A percentile compares a stretch with the other conserved stretches of the same genome.
Evolutionary conservation across 1,140 invertebrate species (phyloP).

Genomic region (Sesamia nonagrioides): DNA sequence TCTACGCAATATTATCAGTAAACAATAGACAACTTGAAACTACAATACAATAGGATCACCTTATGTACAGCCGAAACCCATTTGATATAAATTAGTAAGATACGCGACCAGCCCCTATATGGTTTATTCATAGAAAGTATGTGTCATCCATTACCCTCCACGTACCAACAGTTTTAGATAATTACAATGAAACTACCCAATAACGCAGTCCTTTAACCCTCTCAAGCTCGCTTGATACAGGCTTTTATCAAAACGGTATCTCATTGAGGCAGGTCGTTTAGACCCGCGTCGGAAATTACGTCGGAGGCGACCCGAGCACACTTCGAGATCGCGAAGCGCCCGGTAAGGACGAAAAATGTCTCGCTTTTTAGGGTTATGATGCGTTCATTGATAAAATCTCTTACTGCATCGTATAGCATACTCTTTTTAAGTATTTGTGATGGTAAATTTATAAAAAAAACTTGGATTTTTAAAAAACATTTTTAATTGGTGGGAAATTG

Average conservation of each 20-base stretch:
- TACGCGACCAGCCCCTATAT: not conserved
- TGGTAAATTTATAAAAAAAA: not conserved
- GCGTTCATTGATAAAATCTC: constrained; percentile 19
- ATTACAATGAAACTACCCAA: constrained; percentile 50
- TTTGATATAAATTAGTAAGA: constrained; percentile 26
- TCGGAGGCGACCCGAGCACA: constrained; percentile 45
- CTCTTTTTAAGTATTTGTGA: not conserved
- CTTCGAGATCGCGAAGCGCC: constrained; percentile 8
- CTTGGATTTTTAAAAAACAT: too few relatives aligned
- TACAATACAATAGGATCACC: constrained; percentile 3
- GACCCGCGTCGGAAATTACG: constrained; percentile 58
- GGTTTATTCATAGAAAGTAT: constrained; percentile 8
- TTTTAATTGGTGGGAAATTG: too few relatives aligned
- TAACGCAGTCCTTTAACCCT: constrained; percentile 51
- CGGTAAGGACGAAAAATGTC: constrained; percentile 50
- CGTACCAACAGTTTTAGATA: constrained; percentile 33
- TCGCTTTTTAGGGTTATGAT: constrained; percentile 52
- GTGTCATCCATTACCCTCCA: constrained; percentile 18
- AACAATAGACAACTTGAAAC: not conserved
- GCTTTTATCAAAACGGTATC: constrained; percentile 60
- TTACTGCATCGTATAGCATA: not conserved
- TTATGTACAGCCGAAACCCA: not conserved
- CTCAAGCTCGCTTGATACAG: constrained; percentile 55
- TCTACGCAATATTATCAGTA: not conserved
- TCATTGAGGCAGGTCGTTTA: constrained; percentile 61